Conservation (phyloP, 2,888 invertebrate genomes). For the Dioctria rufipes region DNA sequence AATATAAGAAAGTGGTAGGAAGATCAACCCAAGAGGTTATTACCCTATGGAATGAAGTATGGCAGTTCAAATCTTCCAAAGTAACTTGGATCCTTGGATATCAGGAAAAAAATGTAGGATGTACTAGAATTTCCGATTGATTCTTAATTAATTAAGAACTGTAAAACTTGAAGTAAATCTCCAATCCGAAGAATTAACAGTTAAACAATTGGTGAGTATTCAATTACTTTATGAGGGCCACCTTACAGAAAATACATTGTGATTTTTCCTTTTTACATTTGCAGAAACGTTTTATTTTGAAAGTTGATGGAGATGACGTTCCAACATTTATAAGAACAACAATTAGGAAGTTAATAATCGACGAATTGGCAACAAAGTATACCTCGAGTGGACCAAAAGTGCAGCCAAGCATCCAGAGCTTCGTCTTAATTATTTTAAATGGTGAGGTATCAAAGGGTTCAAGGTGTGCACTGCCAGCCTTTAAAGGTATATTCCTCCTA, state of each 20-base stretch:
- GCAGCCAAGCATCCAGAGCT: neutral
- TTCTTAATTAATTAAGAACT: neutral
- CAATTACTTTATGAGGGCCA: neutral
- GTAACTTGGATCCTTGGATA: neutral
- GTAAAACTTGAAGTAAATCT: neutral
- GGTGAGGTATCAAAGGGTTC: neutral
- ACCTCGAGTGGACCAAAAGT: neutral
- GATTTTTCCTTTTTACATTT: neutral
- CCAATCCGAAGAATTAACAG: neutral
- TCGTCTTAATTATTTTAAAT: neutral
- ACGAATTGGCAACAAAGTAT: neutral
- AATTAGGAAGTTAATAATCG: neutral
- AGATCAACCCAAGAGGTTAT: neutral
- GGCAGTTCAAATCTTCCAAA: neutral
- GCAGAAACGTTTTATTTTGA: constrained; percentile 1
- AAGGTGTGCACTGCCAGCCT: too few relatives aligned
- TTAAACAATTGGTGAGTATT: neutral
- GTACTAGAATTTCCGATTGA: neutral
- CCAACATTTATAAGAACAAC: neutral
- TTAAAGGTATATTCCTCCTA: too few relatives aligned
- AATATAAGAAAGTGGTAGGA: neutral
- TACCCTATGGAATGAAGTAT: neutral
- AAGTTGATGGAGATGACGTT: neutral
- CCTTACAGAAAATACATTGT: neutral
- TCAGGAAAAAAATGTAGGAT: neutral